phyloP scores from a whole-genome alignment of 2,113 vertebrate genomes.

The Holacanthus passer region DNA sequence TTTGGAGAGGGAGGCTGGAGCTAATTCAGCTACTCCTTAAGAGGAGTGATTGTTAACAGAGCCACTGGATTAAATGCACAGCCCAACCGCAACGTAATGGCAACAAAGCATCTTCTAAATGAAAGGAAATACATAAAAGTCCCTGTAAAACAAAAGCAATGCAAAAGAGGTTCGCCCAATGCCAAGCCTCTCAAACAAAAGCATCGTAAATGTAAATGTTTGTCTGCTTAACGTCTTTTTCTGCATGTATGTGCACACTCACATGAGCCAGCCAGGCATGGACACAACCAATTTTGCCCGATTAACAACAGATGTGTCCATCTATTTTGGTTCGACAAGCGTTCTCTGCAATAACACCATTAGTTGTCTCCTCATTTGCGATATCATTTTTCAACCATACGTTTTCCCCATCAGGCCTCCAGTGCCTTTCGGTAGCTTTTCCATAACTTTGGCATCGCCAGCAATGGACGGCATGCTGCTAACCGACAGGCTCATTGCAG shows the following conservation, averaged over 20 bases:
- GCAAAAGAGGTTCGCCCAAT: constrained; percentile 50
- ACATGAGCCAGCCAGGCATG: constrained; percentile 66
- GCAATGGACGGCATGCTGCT: constrained; percentile 43
- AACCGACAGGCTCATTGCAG: constrained; percentile 55
- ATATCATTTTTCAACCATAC: constrained; percentile 76
- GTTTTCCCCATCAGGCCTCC: constrained; percentile 66
- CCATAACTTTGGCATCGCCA: constrained; percentile 59
- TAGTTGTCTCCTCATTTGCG: constrained; percentile 74
- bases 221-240: constrained; percentile 65
- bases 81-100: constrained; percentile 68
- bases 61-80: constrained; percentile 73
- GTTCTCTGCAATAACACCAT: constrained; percentile 74
- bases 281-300: constrained; percentile 75
- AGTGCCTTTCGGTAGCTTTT: constrained; percentile 64
- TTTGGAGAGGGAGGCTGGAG: constrained; percentile 64
- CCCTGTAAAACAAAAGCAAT: constrained; percentile 68
- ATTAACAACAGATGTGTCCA: constrained; percentile 82
- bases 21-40: constrained; percentile 64
- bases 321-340: constrained; percentile 69
- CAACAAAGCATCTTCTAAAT: constrained; percentile 77
- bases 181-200: constrained; percentile 63
- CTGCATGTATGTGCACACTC: constrained; percentile 57
- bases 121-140: constrained; percentile 75
- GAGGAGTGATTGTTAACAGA: constrained; percentile 79
- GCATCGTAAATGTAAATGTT: constrained; percentile 75